Base-by-base conservation (phyloP, 1,140 invertebrate genomes). In the Drosophila trapezifrons region DNA sequence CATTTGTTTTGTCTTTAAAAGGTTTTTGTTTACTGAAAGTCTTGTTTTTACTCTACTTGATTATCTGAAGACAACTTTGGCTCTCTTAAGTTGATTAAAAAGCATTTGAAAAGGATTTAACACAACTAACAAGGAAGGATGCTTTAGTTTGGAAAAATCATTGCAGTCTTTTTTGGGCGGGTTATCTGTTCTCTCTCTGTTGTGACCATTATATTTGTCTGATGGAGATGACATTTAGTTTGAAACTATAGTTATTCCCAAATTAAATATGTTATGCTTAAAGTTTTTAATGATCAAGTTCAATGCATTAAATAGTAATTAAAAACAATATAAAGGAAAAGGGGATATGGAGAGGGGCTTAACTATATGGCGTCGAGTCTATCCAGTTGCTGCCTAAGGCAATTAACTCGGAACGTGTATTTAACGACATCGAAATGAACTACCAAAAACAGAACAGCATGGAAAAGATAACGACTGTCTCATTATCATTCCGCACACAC, bases 391-490 rank as follows among this genome's bases (percentile, higher is more conserved):
- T 35, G 46, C 43, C 32, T 29, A 8, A 56, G 56, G 56, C 75
- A 82, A 86, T 86, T 83, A 86, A 79, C 45, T 87, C 70, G 54
- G 52, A 83, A 87, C 83, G 83, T 86, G 83, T 87, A 77, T 69
- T 86, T 86, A 86, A 86, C 72, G 83, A 83, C 83, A 66, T 81
- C 72, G 70, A 87, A 86, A 87, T 86, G 79, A 87, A 83, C 83
- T 86, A 83, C 76, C 79, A 82, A 76, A 76, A 87, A 79, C 70
- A 86, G 82, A 72, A 71, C 60, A 58, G 80, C 71, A 69, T 78
- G 64, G 66, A 76, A 79, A 86, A 83, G 63, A 87, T 87, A 86
- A 86, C 71, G 83, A 76, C 67, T 51, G 25, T 35, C 72, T 76
- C 62, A 76, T 76, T 76, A 76, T 76, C 74, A 76, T 76, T 76